Percentiles rank a stretch among this genome's conserved stretches.
Conservation (phyloP, 2,888 invertebrate genomes). For the Ichneumoninae sp. region DNA sequence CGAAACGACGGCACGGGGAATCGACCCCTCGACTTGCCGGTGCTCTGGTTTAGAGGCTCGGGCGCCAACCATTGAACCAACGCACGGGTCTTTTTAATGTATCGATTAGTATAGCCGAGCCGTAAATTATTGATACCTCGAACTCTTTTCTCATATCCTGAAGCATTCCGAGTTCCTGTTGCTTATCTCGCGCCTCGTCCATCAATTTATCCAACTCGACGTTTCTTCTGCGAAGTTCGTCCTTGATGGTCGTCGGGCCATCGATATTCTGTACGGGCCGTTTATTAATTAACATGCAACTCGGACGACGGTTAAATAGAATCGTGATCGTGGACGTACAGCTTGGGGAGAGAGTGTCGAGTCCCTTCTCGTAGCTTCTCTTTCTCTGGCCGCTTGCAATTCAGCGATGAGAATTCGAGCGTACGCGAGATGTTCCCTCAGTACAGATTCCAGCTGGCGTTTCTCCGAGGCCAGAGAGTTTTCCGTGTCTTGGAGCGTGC, state of each 20-base stretch:
- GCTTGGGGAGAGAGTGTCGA: constrained; percentile 13
- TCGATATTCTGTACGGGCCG: constrained; percentile 47
- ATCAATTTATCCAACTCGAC: constrained; percentile 61
- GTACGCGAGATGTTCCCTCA: constrained; percentile 64
- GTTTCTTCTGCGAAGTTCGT: constrained; percentile 62
- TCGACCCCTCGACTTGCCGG: no score
- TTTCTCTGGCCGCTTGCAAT: constrained; percentile 70
- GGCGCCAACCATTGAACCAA: no score
- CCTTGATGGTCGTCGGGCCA: constrained; percentile 47
- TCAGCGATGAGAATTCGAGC: constrained; percentile 65
- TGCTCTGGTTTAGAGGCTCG: no score
- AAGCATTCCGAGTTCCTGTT: constrained; percentile 64
- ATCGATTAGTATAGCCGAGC: neutral
- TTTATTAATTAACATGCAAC: constrained; percentile 8
- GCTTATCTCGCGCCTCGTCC: constrained; percentile 62
- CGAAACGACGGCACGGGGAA: no score
- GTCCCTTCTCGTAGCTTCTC: constrained; percentile 36
- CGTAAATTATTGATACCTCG: constrained; percentile 51
- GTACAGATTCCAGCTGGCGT: constrained; percentile 65
- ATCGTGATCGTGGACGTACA: constrained; percentile 12
- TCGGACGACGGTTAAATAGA: neutral
- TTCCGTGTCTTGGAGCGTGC: constrained; percentile 52
- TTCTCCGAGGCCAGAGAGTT: constrained; percentile 67
- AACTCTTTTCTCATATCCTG: constrained; percentile 67
- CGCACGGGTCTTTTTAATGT: no score